These are phyloP conservation scores for Melanostoma scalare DNA, from an alignment of 2,888 invertebrate genomes.

Conservation along the genomic window DNA sequence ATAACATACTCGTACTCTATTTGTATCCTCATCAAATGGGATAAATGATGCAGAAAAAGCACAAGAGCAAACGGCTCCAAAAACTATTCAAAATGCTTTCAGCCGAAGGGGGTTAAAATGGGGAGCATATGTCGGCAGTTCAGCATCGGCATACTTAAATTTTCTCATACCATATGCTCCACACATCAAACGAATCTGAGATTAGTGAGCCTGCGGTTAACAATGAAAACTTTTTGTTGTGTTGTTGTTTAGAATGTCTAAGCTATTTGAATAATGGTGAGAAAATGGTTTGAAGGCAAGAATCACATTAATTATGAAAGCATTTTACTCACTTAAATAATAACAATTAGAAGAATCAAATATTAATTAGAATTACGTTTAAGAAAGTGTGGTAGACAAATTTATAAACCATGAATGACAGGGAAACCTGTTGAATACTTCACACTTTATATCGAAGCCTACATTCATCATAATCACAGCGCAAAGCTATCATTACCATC, in stretches of 20 bases:
- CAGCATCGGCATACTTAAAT: conserved; percentile 40
- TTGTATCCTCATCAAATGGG: conserved; percentile 63
- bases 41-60: conserved; percentile 61
- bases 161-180: conserved; percentile 5
- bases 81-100: conserved; percentile 67
- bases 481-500: not conserved
- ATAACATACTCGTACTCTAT: conserved; percentile 29
- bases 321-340: conserved; percentile 36
- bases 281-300: conserved; percentile 41
- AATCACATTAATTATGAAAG: conserved; percentile 49
- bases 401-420: conserved; percentile 65
- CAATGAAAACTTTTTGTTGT: conserved; percentile 38
- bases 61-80: conserved; percentile 26
- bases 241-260: not conserved
- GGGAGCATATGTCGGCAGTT: conserved; percentile 2
- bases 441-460: conserved; percentile 21
- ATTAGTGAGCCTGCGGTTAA: conserved; percentile 54
- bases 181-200: conserved; percentile 63
- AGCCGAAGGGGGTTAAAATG: conserved; percentile 40
- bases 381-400: conserved; percentile 12
- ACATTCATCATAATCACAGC: conserved; percentile 30
- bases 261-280: conserved; percentile 40
- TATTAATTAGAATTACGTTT: not conserved
- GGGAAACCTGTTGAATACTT: conserved; percentile 60
- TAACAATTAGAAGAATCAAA: conserved; percentile 34